Conservation (phyloP, 2,888 invertebrate species). For the Patella pellucida region DNA sequence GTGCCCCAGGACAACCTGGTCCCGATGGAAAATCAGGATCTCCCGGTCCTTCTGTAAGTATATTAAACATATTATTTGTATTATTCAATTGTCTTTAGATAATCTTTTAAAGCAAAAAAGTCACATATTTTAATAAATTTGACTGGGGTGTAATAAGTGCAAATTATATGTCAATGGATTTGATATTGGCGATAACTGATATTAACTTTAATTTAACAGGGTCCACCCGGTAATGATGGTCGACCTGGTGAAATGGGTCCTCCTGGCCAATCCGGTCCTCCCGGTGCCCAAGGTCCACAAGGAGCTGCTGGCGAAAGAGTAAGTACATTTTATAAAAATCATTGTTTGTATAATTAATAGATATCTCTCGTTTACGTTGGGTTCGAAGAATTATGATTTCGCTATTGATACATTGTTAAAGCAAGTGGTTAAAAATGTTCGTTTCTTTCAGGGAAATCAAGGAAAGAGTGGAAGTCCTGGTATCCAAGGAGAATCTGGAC, state of each 20-base stretch:
- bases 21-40: conserved; percentile 57
- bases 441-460: conserved; percentile 47
- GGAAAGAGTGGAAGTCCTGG: conserved; percentile 55
- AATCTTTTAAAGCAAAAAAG: not conserved
- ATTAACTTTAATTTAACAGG: conserved; percentile 51
- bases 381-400: no score
- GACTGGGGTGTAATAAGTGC: not conserved
- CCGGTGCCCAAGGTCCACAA: conserved; percentile 76
- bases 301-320: conserved; percentile 70
- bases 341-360: no score
- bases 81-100: no score
- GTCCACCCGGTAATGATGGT: conserved; percentile 81
- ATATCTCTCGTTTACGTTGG: no score
- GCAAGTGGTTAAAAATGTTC: no score
- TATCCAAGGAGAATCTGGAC: conserved; percentile 49
- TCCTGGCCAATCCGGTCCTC: conserved; percentile 74
- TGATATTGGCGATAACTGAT: not conserved
- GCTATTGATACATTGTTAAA: no score
- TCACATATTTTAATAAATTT: not conserved
- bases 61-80: not conserved
- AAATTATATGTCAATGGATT: not conserved
- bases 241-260: conserved; percentile 80
- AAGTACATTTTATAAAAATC: conserved; percentile 28
- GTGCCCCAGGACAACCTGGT: conserved; percentile 52
- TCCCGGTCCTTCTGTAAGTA: conserved; percentile 59